phyloP scores from a whole-genome alignment of 1,140 invertebrate genomes.

The Cydia pomonella region DNA sequence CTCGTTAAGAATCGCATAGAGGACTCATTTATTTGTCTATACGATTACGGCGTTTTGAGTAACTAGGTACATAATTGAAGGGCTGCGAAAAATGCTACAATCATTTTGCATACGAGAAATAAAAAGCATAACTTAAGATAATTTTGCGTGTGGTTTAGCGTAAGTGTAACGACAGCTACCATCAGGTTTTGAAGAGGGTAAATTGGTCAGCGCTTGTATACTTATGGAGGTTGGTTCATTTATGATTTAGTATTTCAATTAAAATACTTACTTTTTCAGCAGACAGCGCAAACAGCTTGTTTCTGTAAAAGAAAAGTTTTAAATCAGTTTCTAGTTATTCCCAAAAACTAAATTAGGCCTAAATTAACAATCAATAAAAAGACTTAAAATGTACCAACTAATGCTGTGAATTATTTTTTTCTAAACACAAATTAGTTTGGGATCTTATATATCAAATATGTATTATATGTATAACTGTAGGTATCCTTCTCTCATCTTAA shows the following conservation, averaged over 20 bases:
- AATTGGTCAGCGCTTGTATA: background rate
- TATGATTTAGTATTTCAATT: background rate
- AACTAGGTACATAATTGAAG: conserved; percentile 19
- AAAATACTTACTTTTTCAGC: conserved; percentile 22
- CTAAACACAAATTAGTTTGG: too few species aligned
- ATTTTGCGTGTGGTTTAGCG: background rate
- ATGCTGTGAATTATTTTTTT: too few species aligned
- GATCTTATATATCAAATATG: too few species aligned
- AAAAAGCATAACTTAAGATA: background rate
- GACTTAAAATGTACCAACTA: too few species aligned
- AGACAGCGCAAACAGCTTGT: conserved; percentile 29
- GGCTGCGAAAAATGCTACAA: background rate
- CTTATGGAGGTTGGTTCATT: background rate
- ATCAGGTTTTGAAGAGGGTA: background rate
- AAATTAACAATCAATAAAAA: too few species aligned
- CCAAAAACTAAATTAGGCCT: too few species aligned
- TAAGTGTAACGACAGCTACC: conserved; percentile 3
- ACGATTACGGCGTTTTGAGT: background rate
- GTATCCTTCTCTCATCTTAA: too few species aligned
- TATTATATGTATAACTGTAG: too few species aligned
- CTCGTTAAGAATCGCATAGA: conserved; percentile 8
- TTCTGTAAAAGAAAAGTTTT: conserved; percentile 16
- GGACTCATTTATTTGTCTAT: background rate
- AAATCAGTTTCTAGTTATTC: background rate
- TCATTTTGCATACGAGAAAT: background rate